Conservation (phyloP, 2,113 vertebrate genomes). For the Phalacrocorax brasilianus region DNA sequence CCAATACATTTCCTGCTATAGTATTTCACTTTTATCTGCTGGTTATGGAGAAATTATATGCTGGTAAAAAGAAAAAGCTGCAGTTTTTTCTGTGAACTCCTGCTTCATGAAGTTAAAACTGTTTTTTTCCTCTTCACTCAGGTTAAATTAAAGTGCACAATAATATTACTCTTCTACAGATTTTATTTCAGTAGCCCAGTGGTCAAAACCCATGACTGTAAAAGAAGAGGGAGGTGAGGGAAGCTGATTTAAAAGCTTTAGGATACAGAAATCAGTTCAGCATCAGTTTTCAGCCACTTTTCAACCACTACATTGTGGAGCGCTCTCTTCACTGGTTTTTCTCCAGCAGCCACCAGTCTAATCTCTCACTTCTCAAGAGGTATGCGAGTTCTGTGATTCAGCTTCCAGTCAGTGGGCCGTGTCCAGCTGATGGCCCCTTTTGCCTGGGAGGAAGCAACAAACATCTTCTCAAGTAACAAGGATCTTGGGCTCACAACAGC, state of each 20-base stretch:
- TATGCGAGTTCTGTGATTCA: background rate
- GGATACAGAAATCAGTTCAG: background rate
- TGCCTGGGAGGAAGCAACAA: background rate
- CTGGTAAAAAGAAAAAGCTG: background rate
- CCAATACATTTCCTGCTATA: slow-evolving; percentile 30
- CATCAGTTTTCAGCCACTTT: background rate
- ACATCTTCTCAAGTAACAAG: background rate
- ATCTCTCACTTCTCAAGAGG: background rate
- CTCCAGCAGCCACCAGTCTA: background rate
- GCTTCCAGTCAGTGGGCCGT: accelerated
- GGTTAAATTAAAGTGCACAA: background rate
- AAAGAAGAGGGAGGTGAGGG: background rate
- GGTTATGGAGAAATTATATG: background rate
- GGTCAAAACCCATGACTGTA: background rate
- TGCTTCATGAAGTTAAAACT: background rate
- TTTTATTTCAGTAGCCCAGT: background rate
- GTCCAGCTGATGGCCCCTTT: background rate
- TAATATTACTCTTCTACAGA: background rate
- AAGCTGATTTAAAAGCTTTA: background rate
- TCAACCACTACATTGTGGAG: accelerated
- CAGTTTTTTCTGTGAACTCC: background rate
- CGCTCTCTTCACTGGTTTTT: background rate
- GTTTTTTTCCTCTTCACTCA: background rate
- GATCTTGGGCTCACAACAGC: background rate
- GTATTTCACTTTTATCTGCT: slow-evolving; percentile 9